Base-by-base conservation (phyloP, 2,113 vertebrate species). In the Phalacrocorax pelagicus region DNA sequence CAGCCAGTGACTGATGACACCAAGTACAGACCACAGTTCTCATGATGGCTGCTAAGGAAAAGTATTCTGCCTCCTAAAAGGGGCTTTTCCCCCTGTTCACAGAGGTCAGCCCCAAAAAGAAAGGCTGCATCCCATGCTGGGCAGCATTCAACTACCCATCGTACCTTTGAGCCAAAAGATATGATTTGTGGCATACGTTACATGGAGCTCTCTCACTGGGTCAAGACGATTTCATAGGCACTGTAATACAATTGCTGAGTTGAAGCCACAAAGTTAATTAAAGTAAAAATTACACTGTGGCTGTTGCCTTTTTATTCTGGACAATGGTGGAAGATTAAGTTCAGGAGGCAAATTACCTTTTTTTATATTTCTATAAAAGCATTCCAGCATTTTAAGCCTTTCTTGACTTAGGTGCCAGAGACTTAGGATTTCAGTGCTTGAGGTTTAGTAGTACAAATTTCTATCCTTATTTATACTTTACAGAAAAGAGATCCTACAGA, bases 51-150 rank as follows among this genome's bases (percentile, higher is more conserved):
- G 38, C 20, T 26, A 62, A 55, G 24, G n/a, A 69, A 47, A 83
- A 36, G 5, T 42, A 61, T 30, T 69, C 36, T 46, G 2, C 21
- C 10, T 44, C 21, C 24, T 55, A 63, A 67, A 90, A 74, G 5
- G 2, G 4, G 1, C 4, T 23, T 61, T n/a, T 49, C 15, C 3
- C 3, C 4, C 4, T 23, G 1, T 74, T 74, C 21, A 62, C 4
- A 36, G 21, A 55, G 6, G 16, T 59, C 54, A 77, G 12, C 6
- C 2, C 0, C 7, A 65, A 26, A 20, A 74, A 49, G 12, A 34
- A n/a, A 27, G 32, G 18, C 21, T 78, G 11, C 6, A 42, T 30
- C 2, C n/a, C 21, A 63, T 4, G 1, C 54, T n/a, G 22, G 22
- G 32, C 40, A 70, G 8, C 7, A 12, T 58, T 77, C 23, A 24